phyloP scores from a whole-genome alignment of 2,113 vertebrate species.

The Lipotes vexillifer region DNA sequence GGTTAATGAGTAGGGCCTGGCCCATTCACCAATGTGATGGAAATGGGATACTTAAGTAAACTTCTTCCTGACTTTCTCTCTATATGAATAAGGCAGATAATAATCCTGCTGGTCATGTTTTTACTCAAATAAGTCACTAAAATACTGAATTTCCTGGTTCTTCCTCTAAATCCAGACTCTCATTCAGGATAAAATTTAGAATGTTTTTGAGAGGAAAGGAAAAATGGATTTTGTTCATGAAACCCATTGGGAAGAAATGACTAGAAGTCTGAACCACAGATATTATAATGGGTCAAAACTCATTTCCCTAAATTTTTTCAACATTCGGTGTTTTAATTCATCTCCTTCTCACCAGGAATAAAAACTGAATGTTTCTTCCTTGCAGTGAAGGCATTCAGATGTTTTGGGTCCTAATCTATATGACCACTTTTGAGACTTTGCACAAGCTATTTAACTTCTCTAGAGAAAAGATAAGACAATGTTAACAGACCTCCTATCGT shows the following conservation, averaged over 20 bases:
- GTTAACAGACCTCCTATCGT: background rate
- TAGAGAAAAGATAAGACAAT: background rate
- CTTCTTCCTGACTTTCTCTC: background rate
- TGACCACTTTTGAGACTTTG: background rate
- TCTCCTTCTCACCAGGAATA: background rate
- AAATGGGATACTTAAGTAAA: background rate
- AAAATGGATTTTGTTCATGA: background rate
- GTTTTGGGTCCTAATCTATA: background rate
- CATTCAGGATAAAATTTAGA: background rate
- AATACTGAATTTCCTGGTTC: background rate
- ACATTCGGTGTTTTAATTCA: background rate
- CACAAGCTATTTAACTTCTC: background rate
- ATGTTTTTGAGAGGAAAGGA: background rate
- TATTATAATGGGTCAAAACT: background rate
- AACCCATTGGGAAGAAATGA: background rate
- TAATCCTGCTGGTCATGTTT: background rate
- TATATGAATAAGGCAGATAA: background rate
- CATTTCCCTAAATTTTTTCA: background rate
- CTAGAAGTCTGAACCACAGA: background rate
- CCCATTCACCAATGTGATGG: background rate
- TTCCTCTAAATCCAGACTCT: background rate
- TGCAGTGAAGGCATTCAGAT: background rate
- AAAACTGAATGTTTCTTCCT: background rate
- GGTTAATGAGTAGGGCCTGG: background rate
- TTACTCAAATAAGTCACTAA: constrained; percentile 2